phyloP scores from a whole-genome alignment of 2,888 invertebrate genomes.

The Xestia sexstrigata region DNA sequence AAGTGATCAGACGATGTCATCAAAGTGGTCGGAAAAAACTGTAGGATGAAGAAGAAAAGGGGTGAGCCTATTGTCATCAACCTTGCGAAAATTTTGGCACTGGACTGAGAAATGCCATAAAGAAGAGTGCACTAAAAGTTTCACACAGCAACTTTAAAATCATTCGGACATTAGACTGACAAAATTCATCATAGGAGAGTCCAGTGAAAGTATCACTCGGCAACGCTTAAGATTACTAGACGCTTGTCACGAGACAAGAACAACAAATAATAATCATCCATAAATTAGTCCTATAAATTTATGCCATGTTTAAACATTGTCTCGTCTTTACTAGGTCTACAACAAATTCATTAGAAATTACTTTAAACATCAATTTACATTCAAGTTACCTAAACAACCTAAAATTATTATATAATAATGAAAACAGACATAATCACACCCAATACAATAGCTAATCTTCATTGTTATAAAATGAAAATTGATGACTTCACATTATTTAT shows the following conservation, averaged over 20 bases:
- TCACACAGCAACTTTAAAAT: too few species aligned
- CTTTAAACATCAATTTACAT: conserved; percentile 28
- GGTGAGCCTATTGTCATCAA: neutral
- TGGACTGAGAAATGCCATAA: neutral
- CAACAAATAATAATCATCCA: neutral
- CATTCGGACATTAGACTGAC: too few species aligned
- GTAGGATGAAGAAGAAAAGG: neutral
- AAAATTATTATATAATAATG: neutral
- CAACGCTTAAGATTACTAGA: neutral
- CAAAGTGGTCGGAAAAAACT: neutral
- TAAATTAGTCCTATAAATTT: neutral
- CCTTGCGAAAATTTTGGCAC: neutral
- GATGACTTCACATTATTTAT: conserved; percentile 36
- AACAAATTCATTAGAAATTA: conserved; percentile 4
- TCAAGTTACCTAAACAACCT: conserved; percentile 7
- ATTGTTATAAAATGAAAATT: conserved; percentile 50
- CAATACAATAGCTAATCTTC: conserved; percentile 31
- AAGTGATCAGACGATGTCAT: neutral
- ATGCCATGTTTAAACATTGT: conserved; percentile 19
- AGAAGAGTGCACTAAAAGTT: too few species aligned
- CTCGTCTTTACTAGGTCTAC: neutral
- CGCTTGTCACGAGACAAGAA: neutral
- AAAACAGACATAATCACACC: conserved; percentile 9
- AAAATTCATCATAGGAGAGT: neutral
- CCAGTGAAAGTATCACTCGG: neutral